These are phyloP conservation scores for Gallinago nigripennis DNA, from an alignment of 2,797 vertebrate species.

Conservation along the genomic window DNA sequence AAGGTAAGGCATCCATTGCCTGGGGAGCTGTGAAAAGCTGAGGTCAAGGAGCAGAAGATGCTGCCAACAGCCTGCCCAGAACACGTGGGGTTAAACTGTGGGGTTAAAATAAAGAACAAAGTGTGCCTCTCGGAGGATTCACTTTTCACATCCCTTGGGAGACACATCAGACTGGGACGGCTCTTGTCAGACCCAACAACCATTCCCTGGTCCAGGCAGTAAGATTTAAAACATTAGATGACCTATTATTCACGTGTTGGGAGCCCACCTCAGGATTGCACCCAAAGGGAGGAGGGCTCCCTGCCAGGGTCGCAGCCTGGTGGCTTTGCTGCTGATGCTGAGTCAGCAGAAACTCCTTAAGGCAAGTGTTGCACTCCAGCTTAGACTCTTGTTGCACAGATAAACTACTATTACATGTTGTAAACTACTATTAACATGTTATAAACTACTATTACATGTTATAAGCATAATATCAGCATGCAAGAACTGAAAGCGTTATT, in stretches of 20 bases:
- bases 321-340: background rate
- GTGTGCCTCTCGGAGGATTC: background rate
- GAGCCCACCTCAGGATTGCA: background rate
- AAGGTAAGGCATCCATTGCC: background rate
- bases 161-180: fast-evolving
- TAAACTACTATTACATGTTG: background rate
- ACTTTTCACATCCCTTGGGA: background rate
- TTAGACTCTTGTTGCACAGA: no score
- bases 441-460: no score
- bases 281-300: fast-evolving
- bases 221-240: background rate
- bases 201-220: background rate
- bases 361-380: fast-evolving
- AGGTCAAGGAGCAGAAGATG: background rate
- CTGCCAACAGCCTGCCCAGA: background rate
- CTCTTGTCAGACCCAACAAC: fast-evolving
- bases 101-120: background rate
- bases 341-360: background rate
- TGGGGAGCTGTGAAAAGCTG: background rate
- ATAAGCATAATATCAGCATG: background rate
- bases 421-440: background rate
- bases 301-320: background rate
- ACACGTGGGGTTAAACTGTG: background rate
- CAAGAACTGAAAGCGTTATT: background rate
- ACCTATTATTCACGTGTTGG: fast-evolving